phyloP scores from a whole-genome alignment of 1,140 invertebrate species.

The Eriocheir sinensis region DNA sequence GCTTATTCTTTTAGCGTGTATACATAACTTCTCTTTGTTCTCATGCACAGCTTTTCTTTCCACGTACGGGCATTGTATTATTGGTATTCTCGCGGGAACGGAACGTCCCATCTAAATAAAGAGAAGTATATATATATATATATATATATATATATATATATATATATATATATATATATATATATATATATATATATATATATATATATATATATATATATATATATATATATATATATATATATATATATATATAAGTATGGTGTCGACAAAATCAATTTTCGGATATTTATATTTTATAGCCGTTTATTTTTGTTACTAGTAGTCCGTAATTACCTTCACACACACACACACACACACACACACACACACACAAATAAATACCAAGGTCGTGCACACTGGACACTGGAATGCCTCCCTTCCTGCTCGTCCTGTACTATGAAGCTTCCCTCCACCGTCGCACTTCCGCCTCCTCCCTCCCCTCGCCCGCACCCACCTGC shows the following conservation, averaged over 20 bases:
- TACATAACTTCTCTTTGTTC: too few species aligned
- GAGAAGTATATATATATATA: slow-evolving; percentile 40
- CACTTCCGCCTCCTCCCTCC: neutral
- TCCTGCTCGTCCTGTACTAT: neutral
- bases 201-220: slow-evolving; percentile 42
- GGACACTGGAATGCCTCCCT: neutral
- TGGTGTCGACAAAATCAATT: too few species aligned
- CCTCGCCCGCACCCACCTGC: slow-evolving; percentile 34
- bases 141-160: slow-evolving; percentile 50
- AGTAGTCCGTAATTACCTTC: too few species aligned
- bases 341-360: too few species aligned
- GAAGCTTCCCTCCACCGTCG: neutral
- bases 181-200: slow-evolving; percentile 38
- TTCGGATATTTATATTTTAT: neutral
- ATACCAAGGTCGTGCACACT: neutral
- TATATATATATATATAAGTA: slow-evolving; percentile 43
- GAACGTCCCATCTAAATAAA: neutral
- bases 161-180: slow-evolving; percentile 38
- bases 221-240: slow-evolving; percentile 50
- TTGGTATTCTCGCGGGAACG: too few species aligned
- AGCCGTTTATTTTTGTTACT: slow-evolving; percentile 28
- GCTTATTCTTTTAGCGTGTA: too few species aligned
- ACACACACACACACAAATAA: neutral
- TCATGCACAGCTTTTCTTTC: too few species aligned
- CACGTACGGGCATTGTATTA: too few species aligned